Evolutionary conservation across 2,888 invertebrate species (phyloP).

Genomic region (Cerastis rubricosa): DNA sequence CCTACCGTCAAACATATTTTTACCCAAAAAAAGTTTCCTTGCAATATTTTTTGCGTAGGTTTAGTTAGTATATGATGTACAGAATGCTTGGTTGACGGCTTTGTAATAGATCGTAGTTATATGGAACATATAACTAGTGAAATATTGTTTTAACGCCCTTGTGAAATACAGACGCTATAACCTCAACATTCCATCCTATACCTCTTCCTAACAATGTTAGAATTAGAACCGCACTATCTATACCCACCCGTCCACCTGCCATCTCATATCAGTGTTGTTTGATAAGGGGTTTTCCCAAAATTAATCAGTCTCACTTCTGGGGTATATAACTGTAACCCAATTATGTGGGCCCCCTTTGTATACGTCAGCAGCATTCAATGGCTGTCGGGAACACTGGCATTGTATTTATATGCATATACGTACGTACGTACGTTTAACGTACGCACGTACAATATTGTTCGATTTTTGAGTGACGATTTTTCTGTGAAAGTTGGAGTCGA

Average conservation of each 20-base stretch:
- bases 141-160: not conserved
- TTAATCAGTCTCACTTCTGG: constrained; percentile 64
- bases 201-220: constrained; percentile 26
- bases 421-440: not conserved
- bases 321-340: constrained; percentile 63
- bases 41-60: no score
- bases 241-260: constrained; percentile 50
- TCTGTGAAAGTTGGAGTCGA: constrained; percentile 14
- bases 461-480: constrained; percentile 35
- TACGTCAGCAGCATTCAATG: constrained; percentile 63
- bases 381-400: constrained; percentile 55
- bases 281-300: constrained; percentile 65
- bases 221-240: constrained; percentile 34
- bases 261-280: constrained; percentile 53
- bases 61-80: no score
- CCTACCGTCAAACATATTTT: no score
- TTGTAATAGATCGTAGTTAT: no score
- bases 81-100: no score
- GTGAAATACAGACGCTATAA: not conserved
- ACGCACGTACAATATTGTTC: constrained; percentile 19
- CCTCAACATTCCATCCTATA: constrained; percentile 20
- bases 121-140: not conserved
- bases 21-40: no score
- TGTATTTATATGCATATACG: constrained; percentile 29
- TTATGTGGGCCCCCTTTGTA: constrained; percentile 58